These are phyloP conservation scores for Cantharis flavilabris DNA, from an alignment of 2,888 invertebrate species.

Conservation along the genomic window DNA sequence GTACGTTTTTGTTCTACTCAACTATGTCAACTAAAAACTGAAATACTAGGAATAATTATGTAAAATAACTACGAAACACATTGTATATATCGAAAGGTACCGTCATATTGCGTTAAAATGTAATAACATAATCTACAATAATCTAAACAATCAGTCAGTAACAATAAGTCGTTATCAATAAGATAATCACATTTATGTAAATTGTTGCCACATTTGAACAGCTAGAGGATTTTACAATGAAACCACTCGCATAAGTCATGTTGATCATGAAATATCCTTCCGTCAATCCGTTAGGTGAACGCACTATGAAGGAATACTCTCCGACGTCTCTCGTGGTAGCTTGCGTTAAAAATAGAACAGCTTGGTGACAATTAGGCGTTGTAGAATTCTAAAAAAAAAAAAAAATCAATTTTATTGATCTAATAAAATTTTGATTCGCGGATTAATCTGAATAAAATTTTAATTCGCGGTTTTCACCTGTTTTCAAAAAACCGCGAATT, in stretches of 20 bases:
- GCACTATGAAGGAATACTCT: conserved; percentile 66
- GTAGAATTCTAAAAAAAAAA: conserved; percentile 58
- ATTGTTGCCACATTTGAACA: conserved; percentile 42
- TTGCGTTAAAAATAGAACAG: conserved; percentile 62
- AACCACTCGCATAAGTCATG: conserved; percentile 60
- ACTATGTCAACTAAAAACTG: not conserved
- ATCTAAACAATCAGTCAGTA: conserved; percentile 48
- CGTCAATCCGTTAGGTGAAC: conserved; percentile 65
- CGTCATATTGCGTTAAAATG: not conserved
- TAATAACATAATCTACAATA: conserved; percentile 23
- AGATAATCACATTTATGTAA: conserved; percentile 51
- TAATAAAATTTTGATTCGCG: no score
- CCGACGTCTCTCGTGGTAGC: conserved; percentile 64
- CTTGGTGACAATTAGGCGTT: conserved; percentile 63
- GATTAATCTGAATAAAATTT: no score
- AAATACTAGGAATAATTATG: not conserved
- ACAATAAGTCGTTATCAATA: conserved; percentile 47
- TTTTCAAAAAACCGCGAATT: no score
- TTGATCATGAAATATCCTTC: conserved; percentile 67
- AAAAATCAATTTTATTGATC: not conserved
- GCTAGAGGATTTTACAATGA: conserved; percentile 44
- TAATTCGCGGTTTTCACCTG: no score
- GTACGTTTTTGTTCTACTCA: not conserved
- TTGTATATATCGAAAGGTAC: not conserved
- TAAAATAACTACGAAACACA: not conserved